Base-by-base conservation (phyloP, 2,888 invertebrate species). In the Microdon myrmicae region DNA sequence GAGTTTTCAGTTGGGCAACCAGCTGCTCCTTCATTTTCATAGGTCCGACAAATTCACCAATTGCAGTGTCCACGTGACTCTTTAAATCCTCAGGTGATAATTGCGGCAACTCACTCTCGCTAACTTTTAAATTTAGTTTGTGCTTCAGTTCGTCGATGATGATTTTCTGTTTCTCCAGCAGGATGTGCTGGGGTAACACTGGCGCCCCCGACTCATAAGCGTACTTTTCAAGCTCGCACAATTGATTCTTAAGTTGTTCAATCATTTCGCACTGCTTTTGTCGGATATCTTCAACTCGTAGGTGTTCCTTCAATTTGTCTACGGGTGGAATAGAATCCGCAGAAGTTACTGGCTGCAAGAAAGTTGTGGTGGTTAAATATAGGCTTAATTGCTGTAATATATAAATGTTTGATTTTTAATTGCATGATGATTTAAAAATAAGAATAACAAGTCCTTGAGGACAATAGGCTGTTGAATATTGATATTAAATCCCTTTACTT, bases 21-120 rank as follows among this genome's bases (percentile, higher is more conserved):
- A 99, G 83, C 79, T 97, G 96, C 74, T 97, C 97, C 79, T 98
- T 97, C 82, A 97, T 94, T 76, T 94, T 90, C 64, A 96, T 85
- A 9, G 94, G 94, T 71, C 94, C 96, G 12, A 97, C 90, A 74
- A 97, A 89, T 80, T 94, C 92, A 61, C 90, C 89, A 43, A 96
- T 87, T 1, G 95, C 95, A 74, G 87, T 87, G 77, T 96, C 94
- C 16, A 96, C 93, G 79, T 95, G 92, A 75, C 88, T 88, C 70
- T 90, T 87, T 26, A 96, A 82, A 75, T 95, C 94, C 51, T 94
- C 93, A 1, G 88, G 86, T 12, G 88, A 89, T 44, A 95, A 80
- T 19, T 85, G 84, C 64, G 86, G 85, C 69, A 86, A 83, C 69
- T 86, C 86, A 35, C 92, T 85, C 73, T 94, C 91, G 73, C 94